Evolutionary conservation across 2,113 vertebrate genomes (phyloP).

Genomic region (Cebidichthys violaceus): DNA sequence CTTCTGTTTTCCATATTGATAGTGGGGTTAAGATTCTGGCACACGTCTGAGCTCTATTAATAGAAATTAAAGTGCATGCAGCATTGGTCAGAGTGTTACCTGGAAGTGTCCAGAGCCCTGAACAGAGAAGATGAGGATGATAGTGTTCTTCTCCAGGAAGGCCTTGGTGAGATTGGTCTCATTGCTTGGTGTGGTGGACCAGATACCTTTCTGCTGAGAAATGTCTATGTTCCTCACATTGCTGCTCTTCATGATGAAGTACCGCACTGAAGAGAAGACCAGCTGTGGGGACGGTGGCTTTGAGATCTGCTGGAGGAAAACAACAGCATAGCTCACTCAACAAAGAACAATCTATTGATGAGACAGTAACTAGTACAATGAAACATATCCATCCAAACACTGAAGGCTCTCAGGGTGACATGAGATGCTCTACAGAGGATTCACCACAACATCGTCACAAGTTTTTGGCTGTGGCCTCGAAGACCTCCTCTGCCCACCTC

Average conservation of each 20-base stretch:
- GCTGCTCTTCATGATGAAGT: slow-evolving; percentile 97
- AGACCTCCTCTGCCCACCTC: not conserved
- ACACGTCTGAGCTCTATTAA: not conserved
- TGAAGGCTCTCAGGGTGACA: not conserved
- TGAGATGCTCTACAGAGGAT: not conserved
- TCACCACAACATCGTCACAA: not conserved
- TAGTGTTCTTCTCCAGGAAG: slow-evolving; percentile 84
- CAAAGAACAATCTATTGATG: not conserved
- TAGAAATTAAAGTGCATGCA: not conserved
- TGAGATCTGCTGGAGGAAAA: slow-evolving; percentile 65
- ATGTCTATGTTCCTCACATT: slow-evolving; percentile 91
- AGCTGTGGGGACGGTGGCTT: slow-evolving; percentile 80
- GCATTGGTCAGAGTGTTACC: slow-evolving; percentile 73
- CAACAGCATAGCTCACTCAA: not conserved
- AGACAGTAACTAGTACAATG: not conserved
- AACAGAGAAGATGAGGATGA: slow-evolving; percentile 95
- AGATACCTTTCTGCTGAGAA: slow-evolving; percentile 93
- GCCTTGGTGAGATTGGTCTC: slow-evolving; percentile 90
- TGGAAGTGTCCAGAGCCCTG: slow-evolving; percentile 95
- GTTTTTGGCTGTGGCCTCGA: not conserved
- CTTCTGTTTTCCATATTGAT: slow-evolving; percentile 9
- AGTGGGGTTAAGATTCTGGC: not conserved
- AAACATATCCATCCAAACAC: not conserved
- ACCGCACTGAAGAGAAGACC: slow-evolving; percentile 79
- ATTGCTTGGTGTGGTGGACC: slow-evolving; percentile 91